These are phyloP conservation scores for Saccopteryx bilineata DNA, from an alignment of 2,113 vertebrate genomes.

Conservation along the genomic window DNA sequence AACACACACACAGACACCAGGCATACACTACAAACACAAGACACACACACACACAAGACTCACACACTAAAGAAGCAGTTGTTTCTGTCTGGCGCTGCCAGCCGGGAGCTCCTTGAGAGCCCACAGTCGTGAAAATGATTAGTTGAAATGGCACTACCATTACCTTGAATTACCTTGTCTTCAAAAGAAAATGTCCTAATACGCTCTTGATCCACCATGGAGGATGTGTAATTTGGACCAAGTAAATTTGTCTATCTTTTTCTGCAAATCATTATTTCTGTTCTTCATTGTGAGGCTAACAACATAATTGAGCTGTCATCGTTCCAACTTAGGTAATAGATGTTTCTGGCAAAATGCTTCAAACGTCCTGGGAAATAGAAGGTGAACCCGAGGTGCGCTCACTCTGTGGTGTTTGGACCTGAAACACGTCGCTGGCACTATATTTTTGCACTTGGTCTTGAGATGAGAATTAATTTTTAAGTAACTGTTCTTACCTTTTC, in stretches of 20 bases:
- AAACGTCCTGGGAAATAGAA: background rate
- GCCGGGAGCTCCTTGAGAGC: background rate
- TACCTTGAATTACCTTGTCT: background rate
- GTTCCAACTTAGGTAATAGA: background rate
- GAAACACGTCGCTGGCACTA: background rate
- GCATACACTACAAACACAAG: background rate
- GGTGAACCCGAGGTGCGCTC: background rate
- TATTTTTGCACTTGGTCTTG: background rate
- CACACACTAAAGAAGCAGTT: background rate
- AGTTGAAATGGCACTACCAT: background rate
- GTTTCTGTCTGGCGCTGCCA: no score
- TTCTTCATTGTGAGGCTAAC: background rate
- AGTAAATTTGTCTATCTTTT: background rate
- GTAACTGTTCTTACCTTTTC: background rate
- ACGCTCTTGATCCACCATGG: background rate
- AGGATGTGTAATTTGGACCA: background rate
- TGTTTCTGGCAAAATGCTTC: background rate
- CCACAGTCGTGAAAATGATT: background rate
- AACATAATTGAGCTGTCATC: background rate
- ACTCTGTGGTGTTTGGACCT: rapidly evolving
- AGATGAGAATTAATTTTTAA: background rate
- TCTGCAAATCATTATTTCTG: background rate
- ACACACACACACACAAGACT: background rate
- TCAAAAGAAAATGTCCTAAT: background rate
- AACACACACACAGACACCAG: background rate